These are phyloP conservation scores for Hepsetus odoe DNA, from an alignment of 2,113 vertebrate genomes.

Conservation along the genomic window DNA sequence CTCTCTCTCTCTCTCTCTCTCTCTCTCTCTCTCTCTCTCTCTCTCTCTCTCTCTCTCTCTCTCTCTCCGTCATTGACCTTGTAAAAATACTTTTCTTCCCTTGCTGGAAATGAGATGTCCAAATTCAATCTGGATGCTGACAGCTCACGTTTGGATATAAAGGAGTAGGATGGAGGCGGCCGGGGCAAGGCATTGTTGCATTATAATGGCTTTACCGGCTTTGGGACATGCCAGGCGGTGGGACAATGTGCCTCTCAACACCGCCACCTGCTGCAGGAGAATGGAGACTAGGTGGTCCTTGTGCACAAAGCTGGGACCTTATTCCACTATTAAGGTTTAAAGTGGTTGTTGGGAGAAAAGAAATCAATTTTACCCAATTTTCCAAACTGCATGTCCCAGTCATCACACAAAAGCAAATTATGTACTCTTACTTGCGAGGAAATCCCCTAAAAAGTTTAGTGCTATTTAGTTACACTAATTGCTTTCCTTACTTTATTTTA, in stretches of 20 bases:
- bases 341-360: background rate
- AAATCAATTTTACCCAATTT: background rate
- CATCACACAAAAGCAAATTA: no score
- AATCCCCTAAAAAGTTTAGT: no score
- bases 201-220: constrained; percentile 51
- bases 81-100: constrained; percentile 64
- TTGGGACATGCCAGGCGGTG: constrained; percentile 12
- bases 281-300: background rate
- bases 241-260: constrained; percentile 51
- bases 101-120: constrained; percentile 65
- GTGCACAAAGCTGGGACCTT: background rate
- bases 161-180: constrained; percentile 54
- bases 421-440: no score
- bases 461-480: no score
- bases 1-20: constrained; percentile 52
- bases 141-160: constrained; percentile 60
- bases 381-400: no score
- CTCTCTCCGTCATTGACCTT: constrained; percentile 70
- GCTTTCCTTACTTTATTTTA: no score
- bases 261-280: constrained; percentile 59
- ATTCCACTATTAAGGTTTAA: background rate
- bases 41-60: constrained; percentile 33
- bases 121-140: constrained; percentile 61
- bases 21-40: constrained; percentile 46
- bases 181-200: constrained; percentile 56